A percentile compares a stretch with the other conserved stretches of the same genome.
phyloP scores from a whole-genome alignment of 2,797 vertebrate genomes.

The Perodicticus potto region DNA sequence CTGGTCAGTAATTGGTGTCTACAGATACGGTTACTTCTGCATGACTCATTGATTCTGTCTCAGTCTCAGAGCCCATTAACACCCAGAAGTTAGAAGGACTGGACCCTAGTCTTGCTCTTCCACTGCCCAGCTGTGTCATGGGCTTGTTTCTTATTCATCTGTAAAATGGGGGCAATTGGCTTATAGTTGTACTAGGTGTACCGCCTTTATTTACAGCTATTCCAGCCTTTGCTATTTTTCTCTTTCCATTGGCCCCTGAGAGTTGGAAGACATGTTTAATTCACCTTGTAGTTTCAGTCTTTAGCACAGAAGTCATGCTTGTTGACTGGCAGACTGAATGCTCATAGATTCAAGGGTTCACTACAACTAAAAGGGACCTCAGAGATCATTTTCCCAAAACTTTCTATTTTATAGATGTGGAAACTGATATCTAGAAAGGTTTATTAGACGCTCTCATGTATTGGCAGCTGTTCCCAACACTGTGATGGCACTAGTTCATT shows the following conservation, averaged over 20 bases:
- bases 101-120: not conserved
- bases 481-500: not conserved
- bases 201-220: not conserved
- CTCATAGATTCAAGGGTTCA: not conserved
- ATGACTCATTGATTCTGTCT: not conserved
- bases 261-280: not conserved
- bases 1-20: conserved; percentile 55
- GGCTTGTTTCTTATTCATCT: not conserved
- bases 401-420: not conserved
- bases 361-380: not conserved
- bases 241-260: not conserved
- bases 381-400: not conserved
- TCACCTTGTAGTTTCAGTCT: not conserved
- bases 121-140: not conserved
- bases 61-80: not conserved
- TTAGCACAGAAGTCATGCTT: not conserved
- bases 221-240: not conserved
- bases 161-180: not conserved
- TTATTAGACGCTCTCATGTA: not conserved
- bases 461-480: not conserved
- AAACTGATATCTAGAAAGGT: not conserved
- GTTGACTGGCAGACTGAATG: not conserved
- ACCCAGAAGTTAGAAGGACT: not conserved
- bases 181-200: not conserved
- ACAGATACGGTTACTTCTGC: conserved; percentile 15